These are phyloP conservation scores for Arion vulgaris DNA, from an alignment of 1,140 invertebrate species.

Conservation along the genomic window DNA sequence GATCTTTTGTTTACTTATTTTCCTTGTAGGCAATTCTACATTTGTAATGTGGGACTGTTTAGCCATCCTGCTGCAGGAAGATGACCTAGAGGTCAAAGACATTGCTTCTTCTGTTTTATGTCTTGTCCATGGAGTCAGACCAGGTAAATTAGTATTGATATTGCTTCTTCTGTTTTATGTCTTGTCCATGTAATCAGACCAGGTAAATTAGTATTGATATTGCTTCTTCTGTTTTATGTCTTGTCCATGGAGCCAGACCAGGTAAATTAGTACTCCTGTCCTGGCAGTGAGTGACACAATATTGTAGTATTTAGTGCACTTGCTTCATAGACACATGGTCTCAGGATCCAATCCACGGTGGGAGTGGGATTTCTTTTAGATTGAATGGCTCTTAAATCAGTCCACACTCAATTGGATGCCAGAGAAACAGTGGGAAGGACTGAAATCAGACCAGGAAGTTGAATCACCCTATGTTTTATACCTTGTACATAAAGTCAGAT, in stretches of 20 bases:
- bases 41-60: slow-evolving; percentile 61
- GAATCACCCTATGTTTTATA: too few species aligned
- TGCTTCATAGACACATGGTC: too few species aligned
- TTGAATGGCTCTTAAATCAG: too few species aligned
- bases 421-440: too few species aligned
- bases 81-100: slow-evolving; percentile 67
- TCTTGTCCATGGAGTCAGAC: slow-evolving; percentile 24
- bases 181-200: slow-evolving; percentile 29
- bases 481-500: too few species aligned
- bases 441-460: too few species aligned
- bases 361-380: too few species aligned
- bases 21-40: not conserved
- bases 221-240: slow-evolving; percentile 42
- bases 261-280: slow-evolving; percentile 1
- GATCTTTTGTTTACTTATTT: too few species aligned
- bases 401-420: too few species aligned
- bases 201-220: slow-evolving; percentile 37
- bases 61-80: slow-evolving; percentile 63
- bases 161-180: slow-evolving; percentile 43
- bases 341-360: too few species aligned
- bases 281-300: too few species aligned
- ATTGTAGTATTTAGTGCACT: too few species aligned
- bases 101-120: slow-evolving; percentile 44
- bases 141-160: slow-evolving; percentile 33
- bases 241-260: slow-evolving; percentile 28